Evolutionary conservation across 2,113 vertebrate species (phyloP).

Genomic region (Antidorcas marsupialis): DNA sequence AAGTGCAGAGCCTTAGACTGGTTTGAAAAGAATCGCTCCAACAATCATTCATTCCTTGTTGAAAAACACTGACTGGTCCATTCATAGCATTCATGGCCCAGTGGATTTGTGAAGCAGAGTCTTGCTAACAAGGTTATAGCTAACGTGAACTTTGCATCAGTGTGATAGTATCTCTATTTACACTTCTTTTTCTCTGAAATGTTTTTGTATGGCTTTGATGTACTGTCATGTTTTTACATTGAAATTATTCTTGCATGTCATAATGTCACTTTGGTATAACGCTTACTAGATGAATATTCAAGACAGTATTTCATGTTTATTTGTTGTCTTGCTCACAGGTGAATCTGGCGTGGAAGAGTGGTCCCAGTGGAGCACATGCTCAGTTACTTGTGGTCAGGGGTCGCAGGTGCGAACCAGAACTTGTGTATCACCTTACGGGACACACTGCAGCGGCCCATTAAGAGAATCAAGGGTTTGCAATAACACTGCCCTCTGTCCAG

Average conservation of each 20-base stretch:
- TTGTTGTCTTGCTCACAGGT: constrained; percentile 97
- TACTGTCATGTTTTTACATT: constrained; percentile 51
- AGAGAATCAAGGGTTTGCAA: constrained; percentile 99
- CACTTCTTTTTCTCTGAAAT: constrained; percentile 65
- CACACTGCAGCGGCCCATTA: constrained; percentile 99
- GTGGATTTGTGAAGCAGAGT: constrained; percentile 32
- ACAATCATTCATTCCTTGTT: background rate
- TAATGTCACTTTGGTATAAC: constrained; percentile 8
- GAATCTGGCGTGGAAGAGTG: constrained; percentile 99
- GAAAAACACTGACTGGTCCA: background rate
- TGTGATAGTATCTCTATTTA: constrained; percentile 10
- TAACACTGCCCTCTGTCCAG: constrained; percentile 99
- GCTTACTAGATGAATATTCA: constrained; percentile 70
- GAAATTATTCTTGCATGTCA: constrained; percentile 53
- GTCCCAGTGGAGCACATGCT: constrained; percentile 99
- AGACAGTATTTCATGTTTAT: constrained; percentile 80
- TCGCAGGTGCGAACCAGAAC: constrained; percentile 99
- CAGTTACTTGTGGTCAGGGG: constrained; percentile 99
- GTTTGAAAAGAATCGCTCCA: background rate
- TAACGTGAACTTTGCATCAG: constrained; percentile 27
- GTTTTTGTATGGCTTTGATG: constrained; percentile 67
- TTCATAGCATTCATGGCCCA: background rate
- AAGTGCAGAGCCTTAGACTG: background rate
- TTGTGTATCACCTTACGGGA: constrained; percentile 99
- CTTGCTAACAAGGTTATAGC: constrained; percentile 8